phyloP scores from a whole-genome alignment of 2,113 vertebrate genomes.

The Gadus chalcogrammus region DNA sequence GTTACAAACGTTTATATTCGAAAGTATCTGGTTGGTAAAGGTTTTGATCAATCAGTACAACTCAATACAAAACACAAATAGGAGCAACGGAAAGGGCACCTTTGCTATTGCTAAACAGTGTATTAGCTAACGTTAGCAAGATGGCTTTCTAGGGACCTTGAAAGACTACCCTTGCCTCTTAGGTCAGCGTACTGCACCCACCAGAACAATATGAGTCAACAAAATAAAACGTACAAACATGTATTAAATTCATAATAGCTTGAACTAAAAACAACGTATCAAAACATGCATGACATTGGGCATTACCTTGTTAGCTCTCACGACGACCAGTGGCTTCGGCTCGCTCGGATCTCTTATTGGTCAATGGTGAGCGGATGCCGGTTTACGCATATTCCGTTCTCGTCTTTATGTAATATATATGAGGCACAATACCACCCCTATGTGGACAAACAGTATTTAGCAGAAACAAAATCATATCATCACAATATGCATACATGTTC shows the following conservation, averaged over 20 bases:
- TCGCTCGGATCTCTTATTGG: background rate
- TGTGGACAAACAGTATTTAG: too few species aligned
- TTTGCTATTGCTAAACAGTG: background rate
- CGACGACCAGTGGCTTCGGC: background rate
- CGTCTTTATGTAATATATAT: too few species aligned
- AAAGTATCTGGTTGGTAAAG: too few species aligned
- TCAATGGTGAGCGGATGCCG: background rate
- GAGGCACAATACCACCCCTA: too few species aligned
- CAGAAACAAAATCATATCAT: too few species aligned
- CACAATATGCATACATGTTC: too few species aligned
- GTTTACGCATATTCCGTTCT: background rate
- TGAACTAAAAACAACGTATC: accelerated
- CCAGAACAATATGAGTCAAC: background rate
- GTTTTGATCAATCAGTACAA: too few species aligned
- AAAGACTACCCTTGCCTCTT: too few species aligned
- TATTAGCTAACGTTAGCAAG: too few species aligned
- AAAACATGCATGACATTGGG: slow-evolving; percentile 41
- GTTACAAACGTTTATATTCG: too few species aligned
- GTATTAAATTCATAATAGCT: accelerated
- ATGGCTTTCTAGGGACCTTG: too few species aligned
- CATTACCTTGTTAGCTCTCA: slow-evolving; percentile 35
- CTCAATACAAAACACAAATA: background rate
- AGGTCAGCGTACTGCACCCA: background rate
- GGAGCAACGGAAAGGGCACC: slow-evolving; percentile 17
- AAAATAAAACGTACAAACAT: background rate